Evolutionary conservation across 2,888 invertebrate species (phyloP), one percentile per base, ranked within the genome.

Genomic region (Lacanobia wlatinum): DNA sequence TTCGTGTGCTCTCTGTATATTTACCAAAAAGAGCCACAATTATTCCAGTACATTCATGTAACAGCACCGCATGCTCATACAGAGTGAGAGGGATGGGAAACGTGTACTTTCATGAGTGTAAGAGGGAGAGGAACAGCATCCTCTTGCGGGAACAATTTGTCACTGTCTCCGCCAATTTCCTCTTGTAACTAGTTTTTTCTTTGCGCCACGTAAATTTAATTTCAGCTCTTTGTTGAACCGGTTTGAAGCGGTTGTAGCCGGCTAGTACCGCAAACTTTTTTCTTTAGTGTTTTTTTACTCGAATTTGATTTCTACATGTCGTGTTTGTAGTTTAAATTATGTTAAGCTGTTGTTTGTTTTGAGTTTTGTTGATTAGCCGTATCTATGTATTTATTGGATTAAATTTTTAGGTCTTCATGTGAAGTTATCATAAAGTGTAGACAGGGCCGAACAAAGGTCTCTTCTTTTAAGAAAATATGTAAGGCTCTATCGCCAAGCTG

Each of bases 141-240:
- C 92, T 94, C 92, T 93, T 90, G 93, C 89, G 92, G 92, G 92
- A 90, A 92, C 95, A 93, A 95, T 96, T 95, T 95, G 94, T 96
- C 96, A 95, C 93, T 95, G 96, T 96, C 96, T 92, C 92, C 93
- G 91, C 93, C 95, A 96, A 95, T 96, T 96, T 96, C 93, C 94
- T 91, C 93, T 92, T 92, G 95, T 94, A 95, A 95, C 94, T 95
- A 95, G 95, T 95, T 96, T 95, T 96, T 95, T 96, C 94, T 94
- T 94, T 94, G 92, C 93, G 90, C 91, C 92, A 93, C 94, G 94
- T 94, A 95, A 95, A 95, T 96, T 95, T 94, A 95, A 95, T 95
- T 96, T 95, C 90, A 94, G 91, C 88, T 93, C 92, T 94, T 93
- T 94, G 94, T 94, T 92, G 90, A 92, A 94, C 89, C 88, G 89